Evolutionary conservation across 2,797 vertebrate species (phyloP).

Genomic region (Okamejei kenojei): DNA sequence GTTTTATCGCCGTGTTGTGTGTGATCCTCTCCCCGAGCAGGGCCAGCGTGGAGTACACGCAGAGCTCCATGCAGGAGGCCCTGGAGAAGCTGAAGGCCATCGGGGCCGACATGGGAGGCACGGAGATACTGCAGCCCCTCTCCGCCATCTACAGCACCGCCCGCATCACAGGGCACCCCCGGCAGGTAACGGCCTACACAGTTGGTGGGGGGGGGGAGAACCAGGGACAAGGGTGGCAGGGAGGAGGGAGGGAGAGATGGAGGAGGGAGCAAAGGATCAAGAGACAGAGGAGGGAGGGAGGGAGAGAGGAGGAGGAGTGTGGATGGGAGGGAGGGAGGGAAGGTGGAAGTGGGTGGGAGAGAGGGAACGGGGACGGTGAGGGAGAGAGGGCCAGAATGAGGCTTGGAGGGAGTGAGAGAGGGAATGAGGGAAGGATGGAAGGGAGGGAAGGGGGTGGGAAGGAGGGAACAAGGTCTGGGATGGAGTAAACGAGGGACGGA

Average conservation of each 20-base stretch:
- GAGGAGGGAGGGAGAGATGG: neutral
- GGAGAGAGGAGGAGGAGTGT: neutral
- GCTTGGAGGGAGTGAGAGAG: too few species aligned
- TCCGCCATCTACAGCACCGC: slow-evolving; percentile 48
- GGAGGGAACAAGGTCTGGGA: too few species aligned
- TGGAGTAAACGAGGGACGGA: too few species aligned
- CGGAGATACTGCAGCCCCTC: slow-evolving; percentile 41
- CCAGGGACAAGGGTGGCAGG: neutral
- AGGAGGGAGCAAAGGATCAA: too few species aligned
- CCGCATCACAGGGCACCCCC: slow-evolving; percentile 49
- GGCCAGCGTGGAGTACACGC: neutral
- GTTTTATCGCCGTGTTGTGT: neutral
- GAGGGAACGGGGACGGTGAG: too few species aligned
- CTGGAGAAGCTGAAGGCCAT: neutral
- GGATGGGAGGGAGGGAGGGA: too few species aligned
- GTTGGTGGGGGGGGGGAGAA: too few species aligned
- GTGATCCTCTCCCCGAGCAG: neutral
- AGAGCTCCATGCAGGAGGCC: neutral
- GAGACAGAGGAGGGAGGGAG: neutral
- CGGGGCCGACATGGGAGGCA: neutral
- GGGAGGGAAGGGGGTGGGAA: too few species aligned
- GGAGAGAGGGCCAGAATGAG: too few species aligned
- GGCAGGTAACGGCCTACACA: slow-evolving; percentile 48
- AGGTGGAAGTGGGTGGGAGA: too few species aligned
- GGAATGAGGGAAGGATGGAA: neutral